Base-by-base conservation (phyloP, 1,140 invertebrate genomes). In the Heliconius congener region DNA sequence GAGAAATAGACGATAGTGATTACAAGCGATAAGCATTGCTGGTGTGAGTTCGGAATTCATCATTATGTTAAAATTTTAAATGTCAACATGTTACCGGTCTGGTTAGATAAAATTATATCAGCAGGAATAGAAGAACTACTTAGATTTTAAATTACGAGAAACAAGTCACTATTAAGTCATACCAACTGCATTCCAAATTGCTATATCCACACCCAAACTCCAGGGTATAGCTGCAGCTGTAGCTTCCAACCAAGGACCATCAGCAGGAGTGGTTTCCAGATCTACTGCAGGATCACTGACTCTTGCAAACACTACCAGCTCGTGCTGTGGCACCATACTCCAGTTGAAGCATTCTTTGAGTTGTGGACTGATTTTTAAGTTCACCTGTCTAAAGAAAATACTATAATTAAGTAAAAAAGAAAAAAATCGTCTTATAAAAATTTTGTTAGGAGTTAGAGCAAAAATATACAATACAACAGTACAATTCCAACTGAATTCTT, bases 101-200 rank as follows among this genome's bases (percentile, higher is more conserved):
- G 3, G 4, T 1, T 46, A 46, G 3, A 46, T 46, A 16, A 46
- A 46, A 46, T 11, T 42, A 11, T 1, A 9, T 42, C 39, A 42
- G 11, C 9, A 8, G 13, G 13, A 46, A 46, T 46, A 46, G 11
- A 4, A 46, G 42, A 4, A 46, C 2, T 13, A 46, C 3, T 46
- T 16, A 16, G 3, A 0, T 46, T 46, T 46, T 16, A 16, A 60
- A 23, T 5, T 30, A 66, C 6, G 27, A 3, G 16, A 9, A 60
- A 60, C 6, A 11, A 3, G 0, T 23, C 0, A 23, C 3, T 37
- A 8, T 27, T 34, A 55, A 34, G 23, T 82, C 91, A 83, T 80
- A 94, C 93, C 93, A 74, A 94, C 93, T 80, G 93, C 91, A 85
- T 92, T 94, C 93, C 93, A 94, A 78, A 94, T 94, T 42, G 92